Evolutionary conservation across 1,140 invertebrate genomes (phyloP), one percentile per base, ranked within the genome.

Genomic region (Magallana angulata): DNA sequence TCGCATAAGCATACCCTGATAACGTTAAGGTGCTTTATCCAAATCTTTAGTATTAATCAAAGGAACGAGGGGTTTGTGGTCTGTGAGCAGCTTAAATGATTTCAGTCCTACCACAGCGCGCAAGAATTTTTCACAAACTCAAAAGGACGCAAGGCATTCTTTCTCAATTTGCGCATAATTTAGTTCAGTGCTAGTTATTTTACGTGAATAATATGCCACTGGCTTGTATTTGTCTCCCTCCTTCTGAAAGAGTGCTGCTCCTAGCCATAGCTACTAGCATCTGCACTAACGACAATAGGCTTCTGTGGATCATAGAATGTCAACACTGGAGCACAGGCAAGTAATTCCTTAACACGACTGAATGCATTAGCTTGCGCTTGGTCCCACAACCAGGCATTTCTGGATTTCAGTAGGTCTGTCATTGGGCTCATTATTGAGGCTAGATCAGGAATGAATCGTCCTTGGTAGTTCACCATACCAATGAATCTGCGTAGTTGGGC

Each of bases 91-190:
- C 57, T 81, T 80, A 80, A 92, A 88, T 68, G 88, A 82, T 6
- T 84, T 86, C 30, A 89, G 91, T 76, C 93, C 95, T 91, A 90
- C 94, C 7, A 96, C 71, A 90, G 95, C 96, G 71, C 95, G 89
- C 24, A 95, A 91, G 91, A 96, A 96, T 91, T 95, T 95, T 84
- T 94, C 92, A 12, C 96, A 93, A 7, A 94, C 86, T 36, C 85
- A 90, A 16, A 86, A 18, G 12, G 68, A 48, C 1, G 86, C 89
- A 14, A 95, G 90, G 7, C 94, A 95, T 92, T 96, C 95, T 91
- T 94, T 96, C 81, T 96, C 95, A 59, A 96, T 95, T 86, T 95
- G 94, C 16, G 94, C 91, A 81, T 96, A 96, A 64, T 94, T 95
- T 14, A 59, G 90, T 82, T 93, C 92, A 82, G 84, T 91, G 14